Conservation (phyloP, 1,140 invertebrate genomes). For the Cephus cinctus region DNA sequence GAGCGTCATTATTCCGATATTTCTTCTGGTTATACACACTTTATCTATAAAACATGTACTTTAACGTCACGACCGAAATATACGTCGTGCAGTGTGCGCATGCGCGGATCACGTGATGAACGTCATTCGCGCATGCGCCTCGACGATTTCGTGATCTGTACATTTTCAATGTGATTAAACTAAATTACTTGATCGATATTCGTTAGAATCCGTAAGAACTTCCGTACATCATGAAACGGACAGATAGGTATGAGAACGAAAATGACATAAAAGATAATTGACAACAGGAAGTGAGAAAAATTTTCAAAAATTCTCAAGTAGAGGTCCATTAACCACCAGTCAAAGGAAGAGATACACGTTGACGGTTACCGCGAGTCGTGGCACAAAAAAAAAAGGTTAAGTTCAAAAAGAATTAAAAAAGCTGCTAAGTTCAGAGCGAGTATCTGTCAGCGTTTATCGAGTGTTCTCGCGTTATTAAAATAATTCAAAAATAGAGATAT, state of each 20-base stretch:
- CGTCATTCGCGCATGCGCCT: not conserved
- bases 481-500: no score
- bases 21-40: no score
- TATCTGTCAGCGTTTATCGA: no score
- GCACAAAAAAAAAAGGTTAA: not conserved
- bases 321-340: no score
- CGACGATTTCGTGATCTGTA: conserved; percentile 30
- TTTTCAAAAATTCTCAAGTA: no score
- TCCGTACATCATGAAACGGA: not conserved
- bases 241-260: not conserved
- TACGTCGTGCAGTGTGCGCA: no score
- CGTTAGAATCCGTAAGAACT: not conserved
- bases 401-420: no score
- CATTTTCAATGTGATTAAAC: conserved; percentile 35
- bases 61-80: no score
- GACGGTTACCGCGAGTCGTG: not conserved
- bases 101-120: not conserved
- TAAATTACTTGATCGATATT: conserved; percentile 24
- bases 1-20: no score
- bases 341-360: not conserved
- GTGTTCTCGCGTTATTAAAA: no score
- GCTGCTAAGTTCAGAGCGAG: no score
- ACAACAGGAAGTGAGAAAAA: not conserved
- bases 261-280: not conserved
- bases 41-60: no score